These are phyloP conservation scores for Mystacornis crossleyi DNA, from an alignment of 2,113 vertebrate genomes.

Conservation along the genomic window DNA sequence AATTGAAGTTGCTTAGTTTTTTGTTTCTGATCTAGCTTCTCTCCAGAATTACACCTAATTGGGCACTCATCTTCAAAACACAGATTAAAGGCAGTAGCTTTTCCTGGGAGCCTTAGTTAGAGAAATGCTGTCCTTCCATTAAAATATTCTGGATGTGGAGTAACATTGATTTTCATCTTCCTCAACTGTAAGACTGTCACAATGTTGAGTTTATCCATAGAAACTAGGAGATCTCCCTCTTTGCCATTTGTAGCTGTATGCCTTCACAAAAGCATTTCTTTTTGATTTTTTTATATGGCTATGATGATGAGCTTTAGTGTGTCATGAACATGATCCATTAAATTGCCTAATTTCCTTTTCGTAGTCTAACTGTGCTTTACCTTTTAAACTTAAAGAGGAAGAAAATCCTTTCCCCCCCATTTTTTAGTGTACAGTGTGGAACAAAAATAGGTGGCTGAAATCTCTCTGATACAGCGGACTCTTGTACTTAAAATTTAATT, in stretches of 20 bases:
- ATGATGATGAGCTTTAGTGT: neutral
- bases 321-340: accelerated
- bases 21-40: neutral
- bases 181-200: neutral
- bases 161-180: neutral
- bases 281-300: neutral
- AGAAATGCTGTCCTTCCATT: neutral
- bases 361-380: neutral
- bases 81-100: neutral
- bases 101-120: neutral
- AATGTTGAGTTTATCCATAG: neutral
- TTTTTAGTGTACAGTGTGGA: neutral
- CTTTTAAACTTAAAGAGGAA: neutral
- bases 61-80: neutral
- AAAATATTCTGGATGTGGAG: neutral
- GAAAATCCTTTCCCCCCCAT: neutral
- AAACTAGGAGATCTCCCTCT: neutral
- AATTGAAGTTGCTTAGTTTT: neutral
- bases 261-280: neutral
- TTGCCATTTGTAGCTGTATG: neutral
- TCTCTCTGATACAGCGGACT: neutral
- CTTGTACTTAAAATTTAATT: neutral
- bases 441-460: neutral
- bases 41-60: neutral
- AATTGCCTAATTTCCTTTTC: neutral